Evolutionary conservation across 1,140 invertebrate genomes (phyloP).

Genomic region (Adoxophyes honmai): DNA sequence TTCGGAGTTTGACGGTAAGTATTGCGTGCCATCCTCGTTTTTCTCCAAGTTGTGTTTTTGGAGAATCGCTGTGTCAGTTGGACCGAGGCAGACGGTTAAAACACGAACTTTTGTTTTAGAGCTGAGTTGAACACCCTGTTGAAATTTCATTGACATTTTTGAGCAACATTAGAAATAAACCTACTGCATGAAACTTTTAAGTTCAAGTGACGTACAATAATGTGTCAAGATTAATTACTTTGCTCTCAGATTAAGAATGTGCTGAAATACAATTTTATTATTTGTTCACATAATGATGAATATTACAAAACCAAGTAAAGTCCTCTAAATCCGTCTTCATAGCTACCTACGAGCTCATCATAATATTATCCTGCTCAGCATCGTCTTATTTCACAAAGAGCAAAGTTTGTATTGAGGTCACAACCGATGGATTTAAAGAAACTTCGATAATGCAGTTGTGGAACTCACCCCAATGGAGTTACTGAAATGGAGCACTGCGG

Average conservation of each 20-base stretch:
- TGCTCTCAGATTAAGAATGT: too few relatives aligned
- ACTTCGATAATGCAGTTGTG: slow-evolving; percentile 5
- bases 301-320: too few relatives aligned
- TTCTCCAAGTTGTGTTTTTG: slow-evolving; percentile 43
- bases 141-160: too few relatives aligned
- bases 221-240: too few relatives aligned
- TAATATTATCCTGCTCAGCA: too few relatives aligned
- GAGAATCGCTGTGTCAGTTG: slow-evolving; percentile 67
- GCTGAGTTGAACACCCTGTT: slow-evolving; percentile 48
- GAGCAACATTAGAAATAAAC: too few relatives aligned
- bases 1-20: slow-evolving; percentile 31
- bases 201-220: too few relatives aligned
- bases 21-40: slow-evolving; percentile 33
- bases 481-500: slow-evolving; percentile 78
- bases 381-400: neutral
- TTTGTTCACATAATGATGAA: too few relatives aligned
- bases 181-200: too few relatives aligned
- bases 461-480: slow-evolving; percentile 68
- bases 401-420: neutral
- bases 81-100: slow-evolving; percentile 68
- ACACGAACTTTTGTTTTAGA: slow-evolving; percentile 59
- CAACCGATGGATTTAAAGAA: neutral
- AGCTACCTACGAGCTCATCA: too few relatives aligned
- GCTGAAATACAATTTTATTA: too few relatives aligned
- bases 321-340: too few relatives aligned